Evolutionary conservation across 2,888 invertebrate genomes (phyloP).

Genomic region (Atrina japonica): DNA sequence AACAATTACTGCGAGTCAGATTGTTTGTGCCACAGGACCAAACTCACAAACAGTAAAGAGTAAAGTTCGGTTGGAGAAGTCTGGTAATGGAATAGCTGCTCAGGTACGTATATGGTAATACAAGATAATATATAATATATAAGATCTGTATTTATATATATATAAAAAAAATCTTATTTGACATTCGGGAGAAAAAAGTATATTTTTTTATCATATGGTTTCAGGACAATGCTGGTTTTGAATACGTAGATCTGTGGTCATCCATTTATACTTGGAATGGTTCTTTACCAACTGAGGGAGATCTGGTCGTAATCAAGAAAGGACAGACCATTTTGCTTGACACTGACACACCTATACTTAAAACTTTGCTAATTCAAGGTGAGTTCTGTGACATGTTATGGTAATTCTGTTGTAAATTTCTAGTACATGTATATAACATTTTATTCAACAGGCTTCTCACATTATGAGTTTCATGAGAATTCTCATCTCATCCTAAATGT

Average conservation of each 20-base stretch:
- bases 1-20: conserved; percentile 51
- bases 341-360: conserved; percentile 70
- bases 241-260: conserved; percentile 78
- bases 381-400: not conserved
- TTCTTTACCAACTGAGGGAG: conserved; percentile 71
- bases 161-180: not conserved
- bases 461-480: too few relatives aligned
- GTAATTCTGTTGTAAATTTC: not conserved
- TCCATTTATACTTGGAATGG: conserved; percentile 74
- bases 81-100: conserved; percentile 63
- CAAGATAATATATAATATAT: not conserved
- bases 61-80: conserved; percentile 61
- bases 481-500: too few relatives aligned
- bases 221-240: conserved; percentile 63
- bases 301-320: conserved; percentile 72
- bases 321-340: conserved; percentile 76
- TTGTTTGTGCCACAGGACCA: conserved; percentile 66
- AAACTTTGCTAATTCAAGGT: conserved; percentile 77
- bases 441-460: too few relatives aligned
- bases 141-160: not conserved
- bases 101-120: conserved; percentile 51
- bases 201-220: not conserved
- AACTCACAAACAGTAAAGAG: conserved; percentile 53
- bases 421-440: too few relatives aligned
- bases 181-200: not conserved